Evolutionary conservation across 1,140 invertebrate genomes (phyloP).

Genomic region (Listronotus bonariensis): DNA sequence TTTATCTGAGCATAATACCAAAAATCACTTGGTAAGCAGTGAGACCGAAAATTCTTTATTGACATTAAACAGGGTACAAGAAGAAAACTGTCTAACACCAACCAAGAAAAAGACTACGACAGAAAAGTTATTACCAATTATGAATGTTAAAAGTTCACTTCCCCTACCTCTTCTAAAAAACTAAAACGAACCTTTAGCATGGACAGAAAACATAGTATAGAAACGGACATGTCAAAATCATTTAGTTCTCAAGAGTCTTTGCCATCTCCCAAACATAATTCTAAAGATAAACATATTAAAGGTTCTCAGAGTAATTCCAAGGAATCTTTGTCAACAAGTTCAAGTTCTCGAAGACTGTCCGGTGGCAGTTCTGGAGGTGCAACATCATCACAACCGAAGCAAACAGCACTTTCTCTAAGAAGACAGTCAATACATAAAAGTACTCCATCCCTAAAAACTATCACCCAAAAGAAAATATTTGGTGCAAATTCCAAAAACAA

Average conservation of each 20-base stretch:
- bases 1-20: neutral
- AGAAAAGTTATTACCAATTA: constrained; percentile 45
- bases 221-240: constrained; percentile 21
- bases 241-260: constrained; percentile 47
- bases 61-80: constrained; percentile 3
- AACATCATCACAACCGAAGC: constrained; percentile 16
- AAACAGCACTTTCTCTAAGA: constrained; percentile 32
- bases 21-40: neutral
- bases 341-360: constrained; percentile 14
- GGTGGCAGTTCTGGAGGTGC: constrained; percentile 2
- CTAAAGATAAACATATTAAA: constrained; percentile 6
- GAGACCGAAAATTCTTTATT: neutral
- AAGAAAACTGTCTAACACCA: neutral
- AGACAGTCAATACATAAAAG: constrained; percentile 41
- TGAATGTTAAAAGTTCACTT: constrained; percentile 45
- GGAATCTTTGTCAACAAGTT: constrained; percentile 15
- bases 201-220: constrained; percentile 36
- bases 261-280: constrained; percentile 24
- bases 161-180: constrained; percentile 25
- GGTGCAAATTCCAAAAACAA: constrained; percentile 8
- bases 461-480: constrained; percentile 27
- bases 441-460: constrained; percentile 24
- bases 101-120: neutral
- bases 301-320: neutral
- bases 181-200: constrained; percentile 45